A percentile compares a stretch with the other conserved stretches of the same genome.
Conservation (phyloP, 2,797 vertebrate genomes). For the Sternarchorhynchus goeldii region DNA sequence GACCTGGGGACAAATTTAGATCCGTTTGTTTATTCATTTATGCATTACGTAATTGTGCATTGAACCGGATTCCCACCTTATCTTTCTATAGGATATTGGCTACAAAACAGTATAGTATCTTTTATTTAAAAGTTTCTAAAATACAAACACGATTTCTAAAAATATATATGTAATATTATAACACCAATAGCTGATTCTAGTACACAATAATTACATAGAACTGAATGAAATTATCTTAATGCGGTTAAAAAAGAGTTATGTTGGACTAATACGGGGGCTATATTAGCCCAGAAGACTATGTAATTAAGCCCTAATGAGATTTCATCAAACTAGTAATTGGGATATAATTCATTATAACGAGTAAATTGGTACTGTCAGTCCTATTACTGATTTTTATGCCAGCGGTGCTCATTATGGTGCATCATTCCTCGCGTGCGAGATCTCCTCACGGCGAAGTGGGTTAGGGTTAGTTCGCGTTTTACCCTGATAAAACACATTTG, state of each 20-base stretch:
- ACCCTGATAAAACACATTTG: no score
- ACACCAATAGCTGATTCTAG: neutral
- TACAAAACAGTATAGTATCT: neutral
- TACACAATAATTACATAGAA: neutral
- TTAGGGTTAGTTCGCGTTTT: no score
- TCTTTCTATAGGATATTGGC: no score
- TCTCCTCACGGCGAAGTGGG: neutral
- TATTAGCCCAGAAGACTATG: neutral
- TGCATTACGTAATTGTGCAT: constrained; percentile 9
- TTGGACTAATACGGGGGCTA: neutral
- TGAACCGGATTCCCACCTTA: constrained; percentile 9
- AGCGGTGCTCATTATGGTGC: constrained; percentile 38
- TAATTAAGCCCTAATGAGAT: constrained; percentile 51
- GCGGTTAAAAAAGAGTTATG: no score
- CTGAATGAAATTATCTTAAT: neutral
- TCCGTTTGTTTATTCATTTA: constrained; percentile 13
- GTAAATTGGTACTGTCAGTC: constrained; percentile 51
- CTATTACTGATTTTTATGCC: constrained; percentile 55
- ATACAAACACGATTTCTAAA: neutral
- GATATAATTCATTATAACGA: constrained; percentile 56
- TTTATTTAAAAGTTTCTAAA: neutral
- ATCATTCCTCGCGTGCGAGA: constrained; percentile 35
- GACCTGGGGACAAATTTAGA: constrained; percentile 26
- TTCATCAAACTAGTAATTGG: constrained; percentile 65
- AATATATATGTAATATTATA: neutral